Conservation (phyloP, 2,888 invertebrate species). For the Aradus depressus region DNA sequence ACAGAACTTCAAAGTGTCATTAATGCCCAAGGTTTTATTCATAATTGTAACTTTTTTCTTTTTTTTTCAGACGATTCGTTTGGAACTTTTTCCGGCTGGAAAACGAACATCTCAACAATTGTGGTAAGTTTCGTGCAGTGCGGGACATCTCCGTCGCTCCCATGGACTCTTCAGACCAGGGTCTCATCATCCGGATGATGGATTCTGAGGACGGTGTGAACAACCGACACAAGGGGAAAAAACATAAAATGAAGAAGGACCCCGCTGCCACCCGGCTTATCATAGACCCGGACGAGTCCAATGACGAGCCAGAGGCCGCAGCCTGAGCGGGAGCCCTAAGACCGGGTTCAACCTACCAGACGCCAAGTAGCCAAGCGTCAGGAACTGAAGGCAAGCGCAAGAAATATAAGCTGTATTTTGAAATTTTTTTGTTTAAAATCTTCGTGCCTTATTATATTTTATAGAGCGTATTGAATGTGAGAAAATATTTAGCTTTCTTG, state of each 20-base stretch:
- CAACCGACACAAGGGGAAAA: constrained; percentile 50
- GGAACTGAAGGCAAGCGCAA: too few species aligned
- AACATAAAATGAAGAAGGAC: constrained; percentile 32
- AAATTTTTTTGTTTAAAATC: too few species aligned
- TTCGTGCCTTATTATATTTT: too few species aligned
- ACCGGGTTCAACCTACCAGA: too few species aligned
- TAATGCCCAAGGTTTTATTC: too few species aligned
- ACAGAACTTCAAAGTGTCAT: too few species aligned
- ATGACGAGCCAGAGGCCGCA: constrained; percentile 32
- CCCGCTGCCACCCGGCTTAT: constrained; percentile 8
- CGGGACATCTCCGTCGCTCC: constrained; percentile 94
- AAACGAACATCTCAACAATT: constrained; percentile 98
- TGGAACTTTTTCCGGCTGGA: constrained; percentile 99
- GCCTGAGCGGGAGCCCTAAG: too few species aligned
- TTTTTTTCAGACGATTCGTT: constrained; percentile 78
- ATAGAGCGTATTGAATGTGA: too few species aligned
- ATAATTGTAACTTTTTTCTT: too few species aligned
- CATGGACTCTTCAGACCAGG: constrained; percentile 85
- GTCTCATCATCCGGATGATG: constrained; percentile 80
- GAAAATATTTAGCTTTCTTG: too few species aligned
- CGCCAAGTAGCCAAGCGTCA: too few species aligned
- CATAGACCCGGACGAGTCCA: constrained; percentile 20
- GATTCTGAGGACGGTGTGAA: constrained; percentile 82
- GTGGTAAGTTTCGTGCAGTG: constrained; percentile 96
- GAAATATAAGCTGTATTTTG: too few species aligned